Evolutionary conservation across 2,888 invertebrate genomes (phyloP).

Genomic region (Agriopis marginaria): DNA sequence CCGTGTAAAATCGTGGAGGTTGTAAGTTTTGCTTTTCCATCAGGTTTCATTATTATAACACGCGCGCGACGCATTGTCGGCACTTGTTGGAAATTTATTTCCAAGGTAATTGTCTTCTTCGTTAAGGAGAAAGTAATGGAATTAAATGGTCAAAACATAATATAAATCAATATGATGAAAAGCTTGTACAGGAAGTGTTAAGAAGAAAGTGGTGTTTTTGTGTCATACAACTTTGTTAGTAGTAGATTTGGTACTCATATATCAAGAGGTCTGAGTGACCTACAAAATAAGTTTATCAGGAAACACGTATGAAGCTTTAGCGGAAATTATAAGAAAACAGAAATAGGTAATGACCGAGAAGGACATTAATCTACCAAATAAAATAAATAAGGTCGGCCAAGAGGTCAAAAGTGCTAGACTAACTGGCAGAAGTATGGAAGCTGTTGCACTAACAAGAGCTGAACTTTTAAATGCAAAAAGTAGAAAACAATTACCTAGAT

Average conservation of each 20-base stretch:
- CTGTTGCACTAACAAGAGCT: no score
- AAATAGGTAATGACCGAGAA: not conserved
- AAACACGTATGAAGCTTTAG: not conserved
- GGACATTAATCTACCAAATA: not conserved
- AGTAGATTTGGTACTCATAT: not conserved
- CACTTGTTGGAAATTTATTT: constrained; percentile 45
- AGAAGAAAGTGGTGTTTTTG: constrained; percentile 21
- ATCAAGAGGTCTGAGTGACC: not conserved
- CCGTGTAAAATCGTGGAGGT: constrained; percentile 57
- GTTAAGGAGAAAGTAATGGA: constrained; percentile 47
- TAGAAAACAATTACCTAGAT: no score
- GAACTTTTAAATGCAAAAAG: no score
- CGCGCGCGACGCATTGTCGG: constrained; percentile 36
- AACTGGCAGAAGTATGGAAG: no score
- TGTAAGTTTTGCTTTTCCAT: constrained; percentile 38
- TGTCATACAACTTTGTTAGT: constrained; percentile 1
- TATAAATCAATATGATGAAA: constrained; percentile 35
- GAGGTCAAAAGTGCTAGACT: no score
- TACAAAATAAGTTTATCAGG: not conserved
- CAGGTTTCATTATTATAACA: constrained; percentile 35
- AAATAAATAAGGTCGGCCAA: not conserved
- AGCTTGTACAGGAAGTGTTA: constrained; percentile 10
- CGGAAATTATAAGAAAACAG: not conserved
- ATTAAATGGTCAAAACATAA: constrained; percentile 37
- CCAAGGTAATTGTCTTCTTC: constrained; percentile 43